These are phyloP conservation scores for Parapristionchus giblindavisi DNA, from an alignment of 2,888 invertebrate species.

Conservation along the genomic window DNA sequence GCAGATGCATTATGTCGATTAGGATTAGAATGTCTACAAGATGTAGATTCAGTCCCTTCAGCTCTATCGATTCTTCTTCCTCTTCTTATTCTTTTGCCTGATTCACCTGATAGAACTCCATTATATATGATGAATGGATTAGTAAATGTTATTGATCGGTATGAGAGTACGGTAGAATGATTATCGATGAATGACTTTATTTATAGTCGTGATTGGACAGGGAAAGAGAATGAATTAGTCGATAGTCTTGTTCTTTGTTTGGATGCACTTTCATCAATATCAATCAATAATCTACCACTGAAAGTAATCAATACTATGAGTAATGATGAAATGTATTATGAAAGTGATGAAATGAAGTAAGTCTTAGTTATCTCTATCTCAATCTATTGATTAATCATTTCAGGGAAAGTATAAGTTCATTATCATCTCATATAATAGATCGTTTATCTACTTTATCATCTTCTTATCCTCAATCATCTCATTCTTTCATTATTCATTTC, in stretches of 20 bases:
- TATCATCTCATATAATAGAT: constrained; percentile 3
- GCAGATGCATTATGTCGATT: constrained; percentile 31
- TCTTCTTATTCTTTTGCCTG: constrained; percentile 29
- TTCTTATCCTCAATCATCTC: constrained; percentile 9
- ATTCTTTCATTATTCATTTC: constrained; percentile 16
- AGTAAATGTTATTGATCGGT: constrained; percentile 33
- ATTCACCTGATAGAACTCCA: constrained; percentile 23
- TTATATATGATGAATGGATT: constrained; percentile 19
- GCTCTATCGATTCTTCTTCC: constrained; percentile 28
- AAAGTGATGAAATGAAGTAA: constrained; percentile 28
- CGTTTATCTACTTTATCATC: neutral
- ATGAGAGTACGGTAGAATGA: neutral
- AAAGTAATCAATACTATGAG: constrained; percentile 5
- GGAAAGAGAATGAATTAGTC: neutral
- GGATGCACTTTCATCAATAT: constrained; percentile 19
- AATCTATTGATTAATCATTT: neutral
- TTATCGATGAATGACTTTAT: neutral
- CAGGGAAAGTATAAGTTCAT: neutral
- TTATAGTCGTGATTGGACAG: constrained; percentile 18
- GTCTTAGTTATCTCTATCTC: neutral
- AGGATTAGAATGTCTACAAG: constrained; percentile 7
- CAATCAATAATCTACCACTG: constrained; percentile 8
- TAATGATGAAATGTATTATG: constrained; percentile 31
- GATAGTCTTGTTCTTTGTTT: neutral
- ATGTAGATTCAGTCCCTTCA: constrained; percentile 2